phyloP scores from a whole-genome alignment of 1,140 invertebrate genomes.

The Palaemon carinicauda region DNA sequence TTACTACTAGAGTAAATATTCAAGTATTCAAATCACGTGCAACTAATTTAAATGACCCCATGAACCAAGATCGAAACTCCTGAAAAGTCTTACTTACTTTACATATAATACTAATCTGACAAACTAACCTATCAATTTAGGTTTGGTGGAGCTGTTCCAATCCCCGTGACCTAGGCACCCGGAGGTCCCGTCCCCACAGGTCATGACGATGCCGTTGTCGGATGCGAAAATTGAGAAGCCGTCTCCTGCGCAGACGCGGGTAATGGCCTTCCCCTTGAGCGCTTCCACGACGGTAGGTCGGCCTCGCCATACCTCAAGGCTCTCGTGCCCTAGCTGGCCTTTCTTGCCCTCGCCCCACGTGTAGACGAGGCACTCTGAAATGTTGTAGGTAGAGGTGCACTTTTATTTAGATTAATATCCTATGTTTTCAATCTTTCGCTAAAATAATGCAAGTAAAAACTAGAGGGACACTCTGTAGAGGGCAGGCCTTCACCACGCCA shows the following conservation, averaged over 20 bases:
- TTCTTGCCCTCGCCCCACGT: slow-evolving; percentile 76
- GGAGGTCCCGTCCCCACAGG: slow-evolving; percentile 74
- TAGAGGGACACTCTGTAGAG: no score
- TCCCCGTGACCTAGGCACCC: slow-evolving; percentile 75
- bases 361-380: slow-evolving; percentile 72
- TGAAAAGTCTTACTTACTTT: no score
- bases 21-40: no score
- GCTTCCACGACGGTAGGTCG: slow-evolving; percentile 71
- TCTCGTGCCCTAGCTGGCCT: slow-evolving; percentile 76
- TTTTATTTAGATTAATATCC: no score
- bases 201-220: slow-evolving; percentile 76
- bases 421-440: no score
- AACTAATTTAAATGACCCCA: no score
- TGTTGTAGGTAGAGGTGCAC: neutral
- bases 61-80: no score
- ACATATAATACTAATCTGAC: no score
- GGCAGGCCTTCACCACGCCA: no score
- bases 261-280: slow-evolving; percentile 72
- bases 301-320: slow-evolving; percentile 67
- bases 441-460: no score
- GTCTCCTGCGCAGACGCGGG: slow-evolving; percentile 70
- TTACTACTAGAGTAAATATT: no score
- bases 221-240: slow-evolving; percentile 72
- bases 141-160: slow-evolving; percentile 69
- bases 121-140: slow-evolving; percentile 70